Percentiles rank a stretch among this genome's conserved stretches.
These are phyloP conservation scores for Mamestra configurata DNA, from an alignment of 1,140 invertebrate genomes.

Conservation along the genomic window DNA sequence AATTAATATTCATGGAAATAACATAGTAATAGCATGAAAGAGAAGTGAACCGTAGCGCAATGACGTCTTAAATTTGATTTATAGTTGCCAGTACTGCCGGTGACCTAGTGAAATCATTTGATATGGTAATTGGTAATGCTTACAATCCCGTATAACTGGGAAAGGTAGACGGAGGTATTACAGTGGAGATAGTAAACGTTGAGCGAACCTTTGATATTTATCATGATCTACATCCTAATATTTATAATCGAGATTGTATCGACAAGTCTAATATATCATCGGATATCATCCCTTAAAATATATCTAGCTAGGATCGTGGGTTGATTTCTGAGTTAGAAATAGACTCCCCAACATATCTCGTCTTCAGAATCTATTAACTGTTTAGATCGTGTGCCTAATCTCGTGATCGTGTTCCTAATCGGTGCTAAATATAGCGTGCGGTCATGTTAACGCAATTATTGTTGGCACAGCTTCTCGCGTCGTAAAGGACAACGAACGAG, in stretches of 20 bases:
- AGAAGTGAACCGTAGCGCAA: slow-evolving; percentile 31
- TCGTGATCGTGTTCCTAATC: slow-evolving; percentile 43
- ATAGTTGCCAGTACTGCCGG: slow-evolving; percentile 11
- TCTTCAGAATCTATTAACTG: slow-evolving; percentile 36
- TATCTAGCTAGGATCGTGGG: slow-evolving; percentile 2
- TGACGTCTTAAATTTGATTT: slow-evolving; percentile 47
- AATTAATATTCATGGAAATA: slow-evolving; percentile 44
- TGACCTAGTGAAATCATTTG: slow-evolving; percentile 47
- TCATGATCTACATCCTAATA: slow-evolving; percentile 6
- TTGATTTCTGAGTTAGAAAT: slow-evolving; percentile 27
- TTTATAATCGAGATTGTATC: neutral
- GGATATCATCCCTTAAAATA: slow-evolving; percentile 5
- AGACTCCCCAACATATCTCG: slow-evolving; percentile 16
- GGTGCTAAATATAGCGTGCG: slow-evolving; percentile 42
- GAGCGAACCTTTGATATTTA: slow-evolving; percentile 4
- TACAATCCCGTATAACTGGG: slow-evolving; percentile 15
- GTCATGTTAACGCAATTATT: slow-evolving; percentile 45
- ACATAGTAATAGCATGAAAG: slow-evolving; percentile 39
- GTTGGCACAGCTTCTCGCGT: slow-evolving; percentile 36
- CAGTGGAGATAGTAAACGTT: neutral
- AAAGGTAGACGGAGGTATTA: slow-evolving; percentile 13
- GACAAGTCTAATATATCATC: neutral
- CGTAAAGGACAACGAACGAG: slow-evolving; percentile 43
- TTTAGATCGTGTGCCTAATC: slow-evolving; percentile 38
- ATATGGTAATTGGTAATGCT: slow-evolving; percentile 38